These are phyloP conservation scores for Chymomyza fuscimana DNA, from an alignment of 2,888 invertebrate species.

Conservation along the genomic window DNA sequence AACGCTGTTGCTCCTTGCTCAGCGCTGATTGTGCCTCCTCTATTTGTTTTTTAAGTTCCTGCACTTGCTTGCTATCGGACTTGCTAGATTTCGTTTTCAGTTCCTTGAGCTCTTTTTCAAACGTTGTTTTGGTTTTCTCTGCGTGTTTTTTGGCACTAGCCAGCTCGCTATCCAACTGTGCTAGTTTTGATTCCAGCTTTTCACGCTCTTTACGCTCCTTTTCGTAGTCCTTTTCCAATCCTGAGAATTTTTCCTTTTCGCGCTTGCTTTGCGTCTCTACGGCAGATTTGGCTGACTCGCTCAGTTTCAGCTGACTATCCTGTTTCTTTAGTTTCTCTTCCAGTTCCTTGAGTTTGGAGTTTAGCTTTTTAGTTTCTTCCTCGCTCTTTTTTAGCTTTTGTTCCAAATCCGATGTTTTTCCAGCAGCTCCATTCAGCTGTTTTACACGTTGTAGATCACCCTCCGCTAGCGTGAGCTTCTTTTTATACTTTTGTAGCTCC, in stretches of 20 bases:
- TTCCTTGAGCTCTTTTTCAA: constrained; percentile 88
- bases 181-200: constrained; percentile 84
- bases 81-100: constrained; percentile 85
- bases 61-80: constrained; percentile 87
- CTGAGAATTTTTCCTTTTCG: constrained; percentile 80
- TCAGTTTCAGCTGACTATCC: constrained; percentile 80
- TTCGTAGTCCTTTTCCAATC: constrained; percentile 84
- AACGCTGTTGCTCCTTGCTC: constrained; percentile 85
- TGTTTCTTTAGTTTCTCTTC: constrained; percentile 81
- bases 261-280: constrained; percentile 80
- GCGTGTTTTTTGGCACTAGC: constrained; percentile 83
- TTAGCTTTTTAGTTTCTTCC: constrained; percentile 84
- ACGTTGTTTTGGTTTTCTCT: constrained; percentile 84
- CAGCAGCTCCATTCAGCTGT: constrained; percentile 77
- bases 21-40: constrained; percentile 86
- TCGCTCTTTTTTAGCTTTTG: constrained; percentile 85
- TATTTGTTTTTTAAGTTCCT: constrained; percentile 80
- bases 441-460: constrained; percentile 76
- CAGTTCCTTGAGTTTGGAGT: constrained; percentile 81
- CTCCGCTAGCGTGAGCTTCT: constrained; percentile 84
- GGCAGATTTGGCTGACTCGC: constrained; percentile 79
- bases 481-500: constrained; percentile 85
- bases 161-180: constrained; percentile 83
- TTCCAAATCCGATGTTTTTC: constrained; percentile 84
- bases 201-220: constrained; percentile 83